These are phyloP conservation scores for Syndactyla subalaris DNA, from an alignment of 2,797 vertebrate genomes.

Conservation along the genomic window DNA sequence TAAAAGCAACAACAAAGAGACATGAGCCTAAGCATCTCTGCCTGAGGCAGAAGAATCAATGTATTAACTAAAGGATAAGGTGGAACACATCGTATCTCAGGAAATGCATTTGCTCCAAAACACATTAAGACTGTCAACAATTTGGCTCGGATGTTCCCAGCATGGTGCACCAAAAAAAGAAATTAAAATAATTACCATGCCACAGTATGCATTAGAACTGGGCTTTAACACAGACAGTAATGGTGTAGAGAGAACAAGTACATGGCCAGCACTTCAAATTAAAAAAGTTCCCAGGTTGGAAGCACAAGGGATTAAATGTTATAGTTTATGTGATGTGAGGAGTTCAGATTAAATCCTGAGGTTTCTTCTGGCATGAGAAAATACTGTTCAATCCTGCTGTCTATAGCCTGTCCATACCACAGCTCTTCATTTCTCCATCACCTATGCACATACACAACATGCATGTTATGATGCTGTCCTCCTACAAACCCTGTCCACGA, in stretches of 20 bases:
- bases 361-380: background rate
- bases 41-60: background rate
- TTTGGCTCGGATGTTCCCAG: background rate
- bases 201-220: background rate
- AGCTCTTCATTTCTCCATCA: background rate
- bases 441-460: rapidly evolving
- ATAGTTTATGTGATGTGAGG: background rate
- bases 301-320: background rate
- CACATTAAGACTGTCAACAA: background rate
- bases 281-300: rapidly evolving
- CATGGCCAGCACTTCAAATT: background rate
- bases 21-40: background rate
- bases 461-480: rapidly evolving
- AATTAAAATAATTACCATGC: background rate
- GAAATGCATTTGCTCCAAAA: constrained; percentile 32
- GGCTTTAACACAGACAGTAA: background rate
- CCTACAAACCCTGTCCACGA: no score
- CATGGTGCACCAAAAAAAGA: background rate
- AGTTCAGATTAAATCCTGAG: background rate
- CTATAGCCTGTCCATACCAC: background rate
- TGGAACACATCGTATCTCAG: background rate
- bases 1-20: constrained; percentile 39
- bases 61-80: constrained; percentile 14
- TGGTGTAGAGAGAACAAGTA: background rate
- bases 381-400: background rate